These are phyloP conservation scores for Halcyon leucocephala DNA, from an alignment of 2,797 vertebrate genomes.

Conservation along the genomic window DNA sequence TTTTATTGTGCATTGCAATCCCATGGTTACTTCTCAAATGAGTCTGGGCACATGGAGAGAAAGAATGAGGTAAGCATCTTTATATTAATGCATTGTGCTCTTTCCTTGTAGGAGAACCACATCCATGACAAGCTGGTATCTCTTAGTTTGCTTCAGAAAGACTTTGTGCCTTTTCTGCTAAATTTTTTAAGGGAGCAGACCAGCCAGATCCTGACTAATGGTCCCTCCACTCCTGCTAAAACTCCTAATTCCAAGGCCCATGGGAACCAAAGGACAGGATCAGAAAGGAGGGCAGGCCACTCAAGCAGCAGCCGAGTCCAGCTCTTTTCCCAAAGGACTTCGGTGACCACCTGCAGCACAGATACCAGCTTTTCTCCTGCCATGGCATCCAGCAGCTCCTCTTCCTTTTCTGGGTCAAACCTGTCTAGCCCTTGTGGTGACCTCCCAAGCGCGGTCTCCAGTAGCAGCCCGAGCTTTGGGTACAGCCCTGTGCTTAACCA, in stretches of 20 bases:
- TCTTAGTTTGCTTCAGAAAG: conserved; percentile 82
- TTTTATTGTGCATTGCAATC: not conserved
- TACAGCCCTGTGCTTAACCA: conserved; percentile 77
- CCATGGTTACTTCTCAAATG: not conserved
- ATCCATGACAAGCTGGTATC: conserved; percentile 65
- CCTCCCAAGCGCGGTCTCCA: not conserved
- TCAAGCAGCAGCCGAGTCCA: conserved; percentile 82
- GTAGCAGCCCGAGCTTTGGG: conserved; percentile 82
- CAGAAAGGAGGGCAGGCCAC: conserved; percentile 60
- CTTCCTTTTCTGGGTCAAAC: conserved; percentile 59
- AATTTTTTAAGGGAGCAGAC: conserved; percentile 97
- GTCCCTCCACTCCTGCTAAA: conserved; percentile 94
- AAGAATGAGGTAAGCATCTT: not conserved
- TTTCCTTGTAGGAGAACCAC: conserved; percentile 76
- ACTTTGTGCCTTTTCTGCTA: conserved; percentile 94
- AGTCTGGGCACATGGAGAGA: not conserved
- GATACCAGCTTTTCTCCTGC: conserved; percentile 50
- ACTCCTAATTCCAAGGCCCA: conserved; percentile 82
- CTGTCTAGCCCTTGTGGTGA: conserved; percentile 46
- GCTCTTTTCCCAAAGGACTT: conserved; percentile 83
- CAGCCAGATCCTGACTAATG: conserved; percentile 90
- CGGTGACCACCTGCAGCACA: conserved; percentile 41
- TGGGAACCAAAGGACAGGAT: conserved; percentile 51
- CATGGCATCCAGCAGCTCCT: conserved; percentile 22
- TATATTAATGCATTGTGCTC: not conserved